Evolutionary conservation across 2,888 invertebrate species (phyloP), one percentile per base, ranked within the genome.

Genomic region (Ormyrus thymus): DNA sequence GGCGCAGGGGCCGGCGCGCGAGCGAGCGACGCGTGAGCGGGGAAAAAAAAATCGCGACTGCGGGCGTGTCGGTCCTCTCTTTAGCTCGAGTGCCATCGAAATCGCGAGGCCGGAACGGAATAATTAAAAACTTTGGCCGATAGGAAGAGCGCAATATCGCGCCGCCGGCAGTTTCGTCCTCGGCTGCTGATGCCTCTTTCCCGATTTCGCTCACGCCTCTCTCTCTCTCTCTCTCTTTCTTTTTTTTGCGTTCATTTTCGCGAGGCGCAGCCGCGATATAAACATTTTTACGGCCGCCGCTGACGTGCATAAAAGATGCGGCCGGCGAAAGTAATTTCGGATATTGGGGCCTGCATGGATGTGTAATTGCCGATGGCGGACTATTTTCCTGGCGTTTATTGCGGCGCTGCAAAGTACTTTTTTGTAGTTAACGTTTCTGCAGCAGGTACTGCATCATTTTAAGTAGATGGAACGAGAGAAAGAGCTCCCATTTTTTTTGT

Each of bases 61-160:
- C 48, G 6, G 7, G 43, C 1, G 50, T 64, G n/a, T 50, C 50
- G 64, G 45, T 61, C n/a, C 61, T 45, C 55, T 10, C 11, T 11
- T 9, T 10, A 43, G 46, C 58, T 48, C 43, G 58, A 65, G 58
- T 59, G n/a, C 77, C 48, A n/a, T 65, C 53, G 59, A 71, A 29
- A 56, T 50, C 50, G 50, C 62, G 55, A 61, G 69, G 11, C 46
- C 59, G 61, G 72, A 72, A 68, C 61, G 66, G 66, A 66, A 72
- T 72, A 66, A 72, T 78, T 66, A 72, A 72, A 78, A 72, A 77
- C 53, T 72, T 56, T 51, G 6, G 7, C 29, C 15, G 9, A 45
- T 61, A 48, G 13, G 13, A 62, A 11, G 45, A 62, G n/a, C 8
- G 11, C 15, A 13, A 11, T 8, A 62, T 7, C 8, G 11, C 15